Conservation (phyloP, 2,797 vertebrate genomes). For the Sternotherus odoratus region DNA sequence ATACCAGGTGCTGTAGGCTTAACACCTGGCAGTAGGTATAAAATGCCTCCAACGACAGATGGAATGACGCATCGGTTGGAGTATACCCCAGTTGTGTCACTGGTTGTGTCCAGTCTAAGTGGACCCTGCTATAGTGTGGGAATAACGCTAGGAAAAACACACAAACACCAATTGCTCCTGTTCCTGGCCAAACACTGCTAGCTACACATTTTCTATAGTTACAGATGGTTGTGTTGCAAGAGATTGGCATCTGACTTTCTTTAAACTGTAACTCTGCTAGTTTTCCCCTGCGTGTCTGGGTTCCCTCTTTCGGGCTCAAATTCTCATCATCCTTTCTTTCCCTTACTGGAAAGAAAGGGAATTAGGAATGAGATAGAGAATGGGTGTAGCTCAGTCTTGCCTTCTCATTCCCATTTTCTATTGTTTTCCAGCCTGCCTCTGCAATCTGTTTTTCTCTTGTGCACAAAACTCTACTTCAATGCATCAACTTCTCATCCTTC, state of each 20-base stretch:
- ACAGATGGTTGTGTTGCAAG: not conserved
- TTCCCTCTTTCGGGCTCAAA: not conserved
- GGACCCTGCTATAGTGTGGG: too few relatives aligned
- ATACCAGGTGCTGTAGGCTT: too few relatives aligned
- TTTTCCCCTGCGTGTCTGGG: not conserved
- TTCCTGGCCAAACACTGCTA: not conserved
- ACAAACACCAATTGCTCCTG: not conserved
- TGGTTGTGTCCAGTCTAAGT: too few relatives aligned
- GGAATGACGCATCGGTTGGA: too few relatives aligned
- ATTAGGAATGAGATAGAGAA: not conserved
- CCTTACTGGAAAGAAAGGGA: not conserved
- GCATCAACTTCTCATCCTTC: not conserved
- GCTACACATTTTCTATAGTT: not conserved
- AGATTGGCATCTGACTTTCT: not conserved
- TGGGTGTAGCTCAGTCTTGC: not conserved
- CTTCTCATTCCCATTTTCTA: not conserved
- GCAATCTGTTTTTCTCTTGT: not conserved
- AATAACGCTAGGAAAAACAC: too few relatives aligned
- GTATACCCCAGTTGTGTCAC: too few relatives aligned
- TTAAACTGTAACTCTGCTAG: rapidly evolving
- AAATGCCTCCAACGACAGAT: too few relatives aligned
- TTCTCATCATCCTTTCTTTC: not conserved
- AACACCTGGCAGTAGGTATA: too few relatives aligned
- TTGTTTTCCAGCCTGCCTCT: not conserved
- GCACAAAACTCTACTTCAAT: not conserved